Conservation (phyloP, 2,888 invertebrate species). For the Hypomecis punctinalis region DNA sequence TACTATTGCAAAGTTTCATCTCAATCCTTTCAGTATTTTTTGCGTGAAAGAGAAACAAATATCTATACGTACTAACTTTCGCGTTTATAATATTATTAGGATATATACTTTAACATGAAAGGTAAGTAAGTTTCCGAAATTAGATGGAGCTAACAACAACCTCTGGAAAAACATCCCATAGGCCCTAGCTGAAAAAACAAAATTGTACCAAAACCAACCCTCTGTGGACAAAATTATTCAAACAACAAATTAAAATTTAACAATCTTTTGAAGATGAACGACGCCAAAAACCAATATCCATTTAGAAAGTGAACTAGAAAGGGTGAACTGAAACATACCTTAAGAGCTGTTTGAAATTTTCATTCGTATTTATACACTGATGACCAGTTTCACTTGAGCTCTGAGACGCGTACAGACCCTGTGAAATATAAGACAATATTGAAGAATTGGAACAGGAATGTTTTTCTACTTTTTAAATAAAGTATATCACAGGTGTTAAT, state of each 20-base stretch:
- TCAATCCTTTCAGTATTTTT: no score
- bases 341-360: slow-evolving; percentile 74
- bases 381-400: slow-evolving; percentile 56
- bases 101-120: no score
- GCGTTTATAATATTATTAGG: no score
- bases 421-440: slow-evolving; percentile 28
- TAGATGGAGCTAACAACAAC: slow-evolving; percentile 38
- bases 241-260: slow-evolving; percentile 62
- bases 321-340: slow-evolving; percentile 69
- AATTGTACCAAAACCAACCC: slow-evolving; percentile 4
- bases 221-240: slow-evolving; percentile 19
- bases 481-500: no score
- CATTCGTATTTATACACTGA: slow-evolving; percentile 70
- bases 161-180: background rate
- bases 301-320: slow-evolving; percentile 76
- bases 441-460: no score
- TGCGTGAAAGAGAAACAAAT: no score
- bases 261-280: slow-evolving; percentile 58
- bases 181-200: background rate
- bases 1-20: no score
- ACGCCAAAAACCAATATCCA: slow-evolving; percentile 68
- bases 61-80: no score
- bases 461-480: no score
- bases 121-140: no score
- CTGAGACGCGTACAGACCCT: slow-evolving; percentile 18